These are phyloP conservation scores for Plemyria rubiginata DNA, from an alignment of 2,888 invertebrate species.

Conservation along the genomic window DNA sequence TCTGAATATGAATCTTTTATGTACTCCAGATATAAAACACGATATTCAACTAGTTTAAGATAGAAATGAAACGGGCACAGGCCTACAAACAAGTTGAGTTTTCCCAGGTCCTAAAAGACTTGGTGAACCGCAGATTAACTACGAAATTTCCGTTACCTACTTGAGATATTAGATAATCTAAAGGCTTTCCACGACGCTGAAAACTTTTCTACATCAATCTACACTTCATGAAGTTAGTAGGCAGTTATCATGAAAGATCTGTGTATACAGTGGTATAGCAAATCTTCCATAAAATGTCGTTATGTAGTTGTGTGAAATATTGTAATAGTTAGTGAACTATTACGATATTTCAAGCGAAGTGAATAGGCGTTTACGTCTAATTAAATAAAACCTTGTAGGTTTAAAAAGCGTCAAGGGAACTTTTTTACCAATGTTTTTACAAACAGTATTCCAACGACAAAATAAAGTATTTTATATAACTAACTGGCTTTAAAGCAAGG, in stretches of 20 bases:
- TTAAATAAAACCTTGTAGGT: too few relatives aligned
- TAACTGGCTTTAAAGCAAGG: background rate
- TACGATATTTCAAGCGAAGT: background rate
- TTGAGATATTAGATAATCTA: constrained; percentile 29
- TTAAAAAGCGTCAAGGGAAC: too few relatives aligned
- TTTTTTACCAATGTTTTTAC: too few relatives aligned
- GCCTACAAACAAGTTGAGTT: constrained; percentile 10
- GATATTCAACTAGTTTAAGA: background rate
- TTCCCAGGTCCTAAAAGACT: constrained; percentile 18
- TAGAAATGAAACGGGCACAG: background rate
- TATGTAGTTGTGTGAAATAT: too few relatives aligned
- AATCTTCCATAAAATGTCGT: too few relatives aligned
- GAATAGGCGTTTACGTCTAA: too few relatives aligned
- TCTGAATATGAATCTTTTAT: background rate
- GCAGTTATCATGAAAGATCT: background rate
- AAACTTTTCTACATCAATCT: constrained; percentile 27
- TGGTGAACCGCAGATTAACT: constrained; percentile 20
- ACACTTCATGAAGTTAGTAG: constrained; percentile 9
- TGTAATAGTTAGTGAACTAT: background rate
- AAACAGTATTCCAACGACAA: too few relatives aligned
- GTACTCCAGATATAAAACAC: too few relatives aligned
- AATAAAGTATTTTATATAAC: background rate
- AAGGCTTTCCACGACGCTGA: constrained; percentile 21
- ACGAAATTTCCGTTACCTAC: constrained; percentile 24
- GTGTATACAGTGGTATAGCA: background rate